phyloP scores from a whole-genome alignment of 2,888 invertebrate species.

The Trissoscelio sp. region DNA sequence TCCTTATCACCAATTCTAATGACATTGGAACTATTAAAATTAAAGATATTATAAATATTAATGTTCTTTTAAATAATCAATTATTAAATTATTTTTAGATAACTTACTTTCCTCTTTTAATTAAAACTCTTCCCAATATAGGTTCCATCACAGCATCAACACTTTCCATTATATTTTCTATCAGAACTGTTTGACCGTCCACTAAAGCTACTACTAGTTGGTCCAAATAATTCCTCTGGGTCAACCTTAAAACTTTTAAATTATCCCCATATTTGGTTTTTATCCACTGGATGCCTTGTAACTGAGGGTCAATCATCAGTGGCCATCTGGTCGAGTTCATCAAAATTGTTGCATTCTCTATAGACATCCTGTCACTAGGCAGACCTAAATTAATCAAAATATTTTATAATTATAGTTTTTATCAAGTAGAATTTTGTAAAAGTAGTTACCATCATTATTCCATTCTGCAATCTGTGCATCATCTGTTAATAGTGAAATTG shows the following conservation, averaged over 20 bases:
- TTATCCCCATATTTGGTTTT: constrained; percentile 92
- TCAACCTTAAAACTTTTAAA: constrained; percentile 90
- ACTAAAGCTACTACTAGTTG: constrained; percentile 90
- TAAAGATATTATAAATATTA: no score
- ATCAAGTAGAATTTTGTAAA: background rate
- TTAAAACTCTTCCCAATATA: constrained; percentile 92
- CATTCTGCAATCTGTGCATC: constrained; percentile 96
- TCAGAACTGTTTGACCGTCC: constrained; percentile 90
- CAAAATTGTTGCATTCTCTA: constrained; percentile 96
- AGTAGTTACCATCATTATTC: constrained; percentile 92
- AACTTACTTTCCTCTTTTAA: constrained; percentile 91
- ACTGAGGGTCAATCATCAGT: constrained; percentile 96
- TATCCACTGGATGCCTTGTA: constrained; percentile 97
- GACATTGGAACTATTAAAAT: constrained; percentile 81
- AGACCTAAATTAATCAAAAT: constrained; percentile 83
- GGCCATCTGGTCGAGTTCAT: constrained; percentile 96
- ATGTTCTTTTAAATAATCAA: no score
- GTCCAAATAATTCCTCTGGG: constrained; percentile 93
- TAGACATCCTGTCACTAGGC: constrained; percentile 96
- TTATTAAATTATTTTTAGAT: no score
- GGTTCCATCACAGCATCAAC: constrained; percentile 96
- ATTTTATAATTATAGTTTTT: background rate
- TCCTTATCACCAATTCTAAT: constrained; percentile 96
- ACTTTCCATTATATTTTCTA: constrained; percentile 95
- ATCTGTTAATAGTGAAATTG: constrained; percentile 93